A percentile compares a stretch with the other conserved stretches of the same genome.
phyloP scores from a whole-genome alignment of 2,113 vertebrate species.

The Rhodinocichla rosea region DNA sequence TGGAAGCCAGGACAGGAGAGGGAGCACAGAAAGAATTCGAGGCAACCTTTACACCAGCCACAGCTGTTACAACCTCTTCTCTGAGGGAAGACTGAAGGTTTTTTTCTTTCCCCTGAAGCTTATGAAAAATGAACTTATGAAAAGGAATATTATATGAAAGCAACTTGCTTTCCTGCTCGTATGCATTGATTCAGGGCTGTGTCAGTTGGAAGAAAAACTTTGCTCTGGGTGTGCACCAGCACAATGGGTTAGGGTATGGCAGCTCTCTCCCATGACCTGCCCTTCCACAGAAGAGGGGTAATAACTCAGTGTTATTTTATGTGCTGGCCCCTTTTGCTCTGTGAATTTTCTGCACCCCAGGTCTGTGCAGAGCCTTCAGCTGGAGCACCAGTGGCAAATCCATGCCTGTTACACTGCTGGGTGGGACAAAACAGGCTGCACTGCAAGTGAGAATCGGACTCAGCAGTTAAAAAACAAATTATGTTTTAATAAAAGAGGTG shows the following conservation, averaged over 20 bases:
- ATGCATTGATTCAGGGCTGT: not conserved
- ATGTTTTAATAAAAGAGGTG: not conserved
- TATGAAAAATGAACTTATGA: not conserved
- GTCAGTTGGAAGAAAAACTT: not conserved
- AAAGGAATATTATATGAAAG: slow-evolving; percentile 49
- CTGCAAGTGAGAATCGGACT: not conserved
- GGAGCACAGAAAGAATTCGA: not conserved
- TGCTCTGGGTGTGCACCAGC: not conserved
- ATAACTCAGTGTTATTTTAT: not conserved
- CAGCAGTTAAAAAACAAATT: not conserved
- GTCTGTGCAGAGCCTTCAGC: not conserved
- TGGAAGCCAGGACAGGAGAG: not conserved
- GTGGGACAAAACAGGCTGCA: not conserved
- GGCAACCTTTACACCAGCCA: not conserved
- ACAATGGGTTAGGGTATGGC: not conserved
- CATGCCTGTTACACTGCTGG: not conserved
- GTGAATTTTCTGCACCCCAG: not conserved
- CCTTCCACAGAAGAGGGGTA: not conserved
- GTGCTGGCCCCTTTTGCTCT: not conserved
- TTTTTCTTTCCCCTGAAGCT: slow-evolving; percentile 16
- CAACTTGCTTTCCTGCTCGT: not conserved
- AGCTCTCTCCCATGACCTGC: not conserved
- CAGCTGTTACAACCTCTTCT: not conserved
- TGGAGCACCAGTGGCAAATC: not conserved
- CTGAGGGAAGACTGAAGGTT: not conserved